Evolutionary conservation across 1,140 invertebrate species (phyloP).

Genomic region (Marisa cornuarietis): DNA sequence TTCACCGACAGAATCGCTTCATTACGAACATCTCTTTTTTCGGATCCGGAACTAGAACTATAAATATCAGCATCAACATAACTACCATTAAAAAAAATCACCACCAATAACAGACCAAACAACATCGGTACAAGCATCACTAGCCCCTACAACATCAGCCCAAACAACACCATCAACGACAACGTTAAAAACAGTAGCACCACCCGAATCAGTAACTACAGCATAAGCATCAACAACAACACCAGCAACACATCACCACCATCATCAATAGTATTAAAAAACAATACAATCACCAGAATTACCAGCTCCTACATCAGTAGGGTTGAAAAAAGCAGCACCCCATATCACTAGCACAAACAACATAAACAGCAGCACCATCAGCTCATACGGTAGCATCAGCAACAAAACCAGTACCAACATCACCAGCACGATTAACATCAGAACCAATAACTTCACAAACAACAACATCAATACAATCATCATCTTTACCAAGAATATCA

Average conservation of each 20-base stretch:
- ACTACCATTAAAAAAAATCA: no score
- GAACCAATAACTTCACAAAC: no score
- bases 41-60: no score
- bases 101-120: no score
- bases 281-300: neutral
- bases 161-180: neutral
- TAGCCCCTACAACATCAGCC: neutral
- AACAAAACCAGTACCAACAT: no score
- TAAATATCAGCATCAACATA: no score
- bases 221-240: neutral
- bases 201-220: neutral
- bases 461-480: no score
- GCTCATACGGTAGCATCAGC: neutral
- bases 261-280: neutral
- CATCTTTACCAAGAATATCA: neutral
- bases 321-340: no score
- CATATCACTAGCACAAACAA: neutral
- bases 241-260: neutral
- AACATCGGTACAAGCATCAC: neutral
- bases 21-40: no score
- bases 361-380: neutral
- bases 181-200: neutral
- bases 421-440: no score
- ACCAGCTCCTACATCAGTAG: no score
- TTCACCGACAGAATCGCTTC: no score